Conservation (phyloP, 92 coral and sea anemone species). For the Micromussa lordhowensis region DNA sequence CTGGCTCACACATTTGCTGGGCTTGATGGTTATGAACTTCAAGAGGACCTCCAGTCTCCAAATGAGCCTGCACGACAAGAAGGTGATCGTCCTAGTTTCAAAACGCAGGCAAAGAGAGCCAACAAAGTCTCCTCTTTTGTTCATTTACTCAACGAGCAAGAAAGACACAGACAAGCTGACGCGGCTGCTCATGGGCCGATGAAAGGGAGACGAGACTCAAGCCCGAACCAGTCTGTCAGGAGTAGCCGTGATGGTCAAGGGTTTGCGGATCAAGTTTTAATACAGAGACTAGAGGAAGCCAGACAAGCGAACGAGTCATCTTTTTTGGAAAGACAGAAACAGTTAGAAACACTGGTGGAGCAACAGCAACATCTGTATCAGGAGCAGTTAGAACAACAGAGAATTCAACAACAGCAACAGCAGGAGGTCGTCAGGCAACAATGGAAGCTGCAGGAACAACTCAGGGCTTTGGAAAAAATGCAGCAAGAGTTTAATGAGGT, state of each 20-base stretch:
- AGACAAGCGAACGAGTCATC: conserved; percentile 56
- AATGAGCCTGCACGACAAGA: neutral
- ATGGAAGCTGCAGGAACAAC: conserved; percentile 73
- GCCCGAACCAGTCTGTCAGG: neutral
- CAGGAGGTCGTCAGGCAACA: conserved; percentile 74
- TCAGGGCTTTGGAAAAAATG: conserved; percentile 69
- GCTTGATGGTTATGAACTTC: neutral
- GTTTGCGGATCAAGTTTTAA: conserved; percentile 1
- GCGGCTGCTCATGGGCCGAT: neutral
- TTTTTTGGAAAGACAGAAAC: conserved; percentile 77
- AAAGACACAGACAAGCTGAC: conserved; percentile 25
- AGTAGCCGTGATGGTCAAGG: conserved; percentile 13
- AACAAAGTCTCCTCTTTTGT: conserved; percentile 47
- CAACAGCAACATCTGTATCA: conserved; percentile 78
- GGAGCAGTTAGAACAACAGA: conserved; percentile 78
- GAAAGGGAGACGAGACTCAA: conserved; percentile 8
- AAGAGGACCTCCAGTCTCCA: conserved; percentile 11
- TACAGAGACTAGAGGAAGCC: conserved; percentile 42
- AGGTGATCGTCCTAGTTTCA: conserved; percentile 5
- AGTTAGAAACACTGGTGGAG: conserved; percentile 71
- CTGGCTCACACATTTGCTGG: conserved; percentile 20
- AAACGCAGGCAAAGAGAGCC: conserved; percentile 23
- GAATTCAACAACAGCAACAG: conserved; percentile 76
- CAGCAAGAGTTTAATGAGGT: conserved; percentile 63
- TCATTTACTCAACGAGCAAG: conserved; percentile 38